These are phyloP conservation scores for Cheilosia vulpina DNA, from an alignment of 2,888 invertebrate species.

Conservation along the genomic window DNA sequence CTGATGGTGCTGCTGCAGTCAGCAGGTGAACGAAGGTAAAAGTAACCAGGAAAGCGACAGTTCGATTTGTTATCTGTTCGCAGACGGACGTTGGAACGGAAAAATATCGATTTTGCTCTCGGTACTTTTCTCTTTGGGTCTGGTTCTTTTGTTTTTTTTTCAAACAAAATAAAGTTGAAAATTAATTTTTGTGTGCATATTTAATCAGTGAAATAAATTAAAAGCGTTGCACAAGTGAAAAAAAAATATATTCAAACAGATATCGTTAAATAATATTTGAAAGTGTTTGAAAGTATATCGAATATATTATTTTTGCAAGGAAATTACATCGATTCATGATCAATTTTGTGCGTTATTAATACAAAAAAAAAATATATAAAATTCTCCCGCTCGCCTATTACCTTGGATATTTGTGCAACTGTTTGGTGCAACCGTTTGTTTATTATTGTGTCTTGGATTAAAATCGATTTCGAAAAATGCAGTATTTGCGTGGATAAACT, in stretches of 20 bases:
- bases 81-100: slow-evolving; percentile 73
- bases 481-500: slow-evolving; percentile 66
- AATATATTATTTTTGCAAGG: not conserved
- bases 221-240: slow-evolving; percentile 31
- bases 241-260: slow-evolving; percentile 11
- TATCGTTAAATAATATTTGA: slow-evolving; percentile 33
- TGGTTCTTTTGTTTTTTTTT: not conserved
- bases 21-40: slow-evolving; percentile 72
- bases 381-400: slow-evolving; percentile 31
- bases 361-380: not conserved
- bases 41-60: slow-evolving; percentile 75
- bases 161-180: slow-evolving; percentile 4
- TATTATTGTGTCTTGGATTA: slow-evolving; percentile 37
- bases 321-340: slow-evolving; percentile 3
- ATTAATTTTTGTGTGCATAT: slow-evolving; percentile 36
- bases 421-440: slow-evolving; percentile 52
- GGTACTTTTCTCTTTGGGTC: slow-evolving; percentile 3
- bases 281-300: slow-evolving; percentile 16
- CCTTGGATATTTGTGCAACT: slow-evolving; percentile 68
- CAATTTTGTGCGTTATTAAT: slow-evolving; percentile 5
- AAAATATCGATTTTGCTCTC: slow-evolving; percentile 40
- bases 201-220: slow-evolving; percentile 51
- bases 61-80: slow-evolving; percentile 72
- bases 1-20: slow-evolving; percentile 22
- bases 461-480: slow-evolving; percentile 61